Evolutionary conservation across 2,113 vertebrate genomes (phyloP).

Genomic region (Ellobius talpinus): DNA sequence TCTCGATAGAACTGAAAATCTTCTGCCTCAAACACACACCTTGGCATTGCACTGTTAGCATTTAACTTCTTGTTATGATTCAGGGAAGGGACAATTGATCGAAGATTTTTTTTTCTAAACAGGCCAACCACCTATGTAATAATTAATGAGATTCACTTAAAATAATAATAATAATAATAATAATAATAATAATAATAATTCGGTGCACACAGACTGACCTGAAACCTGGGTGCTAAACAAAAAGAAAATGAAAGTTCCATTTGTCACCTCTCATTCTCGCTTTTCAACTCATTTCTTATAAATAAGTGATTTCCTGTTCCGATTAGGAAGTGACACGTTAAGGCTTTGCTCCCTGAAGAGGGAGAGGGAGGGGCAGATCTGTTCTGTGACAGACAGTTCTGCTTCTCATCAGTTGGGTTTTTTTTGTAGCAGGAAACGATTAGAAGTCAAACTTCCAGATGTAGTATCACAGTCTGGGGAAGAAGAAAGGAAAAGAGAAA

Average conservation of each 20-base stretch:
- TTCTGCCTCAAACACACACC: constrained; percentile 89
- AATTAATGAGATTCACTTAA: constrained; percentile 83
- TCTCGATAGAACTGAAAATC: constrained; percentile 85
- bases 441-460: constrained; percentile 87
- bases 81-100: constrained; percentile 91
- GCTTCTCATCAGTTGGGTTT: constrained; percentile 82
- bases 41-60: constrained; percentile 94
- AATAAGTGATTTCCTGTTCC: constrained; percentile 86
- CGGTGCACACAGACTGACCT: constrained; percentile 86
- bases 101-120: constrained; percentile 67
- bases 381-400: constrained; percentile 85
- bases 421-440: constrained; percentile 90
- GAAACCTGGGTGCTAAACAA: constrained; percentile 89
- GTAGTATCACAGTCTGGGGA: constrained; percentile 84
- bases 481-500: constrained; percentile 56
- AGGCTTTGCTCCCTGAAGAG: constrained; percentile 86
- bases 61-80: constrained; percentile 89
- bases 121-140: constrained; percentile 82
- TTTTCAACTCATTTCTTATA: constrained; percentile 87
- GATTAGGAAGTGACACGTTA: constrained; percentile 85
- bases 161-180: constrained; percentile 63
- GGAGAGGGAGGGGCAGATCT: constrained; percentile 78
- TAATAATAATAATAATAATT: constrained; percentile 78
- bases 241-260: constrained; percentile 84
- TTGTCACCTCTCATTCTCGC: constrained; percentile 87